Evolutionary conservation across 2,797 vertebrate genomes (phyloP), one percentile per base, ranked within the genome.

Genomic region (Chelon auratus): DNA sequence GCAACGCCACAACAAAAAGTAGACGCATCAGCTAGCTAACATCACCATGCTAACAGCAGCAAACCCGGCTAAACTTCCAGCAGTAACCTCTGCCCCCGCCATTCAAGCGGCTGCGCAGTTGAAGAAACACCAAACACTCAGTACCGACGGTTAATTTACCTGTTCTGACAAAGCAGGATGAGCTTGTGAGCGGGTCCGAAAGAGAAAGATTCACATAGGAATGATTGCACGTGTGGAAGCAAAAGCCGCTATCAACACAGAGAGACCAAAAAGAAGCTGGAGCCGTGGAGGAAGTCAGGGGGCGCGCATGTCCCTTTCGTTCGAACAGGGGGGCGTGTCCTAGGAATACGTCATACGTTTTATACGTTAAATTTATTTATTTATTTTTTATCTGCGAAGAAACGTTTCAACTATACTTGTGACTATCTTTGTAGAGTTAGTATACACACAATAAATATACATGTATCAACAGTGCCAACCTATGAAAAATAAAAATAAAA

Each of bases 241-340:
- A 80, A 76, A 74, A 85, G 85, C 88, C 91, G 93, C 90, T 92
- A 92, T 89, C 93, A 92, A 93, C 92, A 91, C 84, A 88, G 83
- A 75, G 70, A 61, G 55, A 84, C 52, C 60, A 54, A 57, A 75
- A 42, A 76, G 82, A 80, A 72, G 72, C 81, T 73, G 75, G 59
- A 89, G 78, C 72, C 17, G 81, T 43, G 86, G 47, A 88, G 91
- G 93, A 93, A 93, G 78, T 67, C 75, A 84, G 74, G 69, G 12
- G 17, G 22, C 24, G 83, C 85, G 72, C 87, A 73, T 84, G 84
- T 53, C 40, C 72, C 20, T 72, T 89, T 63, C 62, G n/a, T 17
- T 62, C 50, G 15, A 26, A 4, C 14, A 4, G 65, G 68, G 80
- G 54, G 84, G 83, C 80, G 86, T 86, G 73, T 5, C 45, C 42